These are phyloP conservation scores for Cassiopea xamachana DNA, from an alignment of 30 jellyfish, hydroid and myxozoan species.

Conservation along the genomic window DNA sequence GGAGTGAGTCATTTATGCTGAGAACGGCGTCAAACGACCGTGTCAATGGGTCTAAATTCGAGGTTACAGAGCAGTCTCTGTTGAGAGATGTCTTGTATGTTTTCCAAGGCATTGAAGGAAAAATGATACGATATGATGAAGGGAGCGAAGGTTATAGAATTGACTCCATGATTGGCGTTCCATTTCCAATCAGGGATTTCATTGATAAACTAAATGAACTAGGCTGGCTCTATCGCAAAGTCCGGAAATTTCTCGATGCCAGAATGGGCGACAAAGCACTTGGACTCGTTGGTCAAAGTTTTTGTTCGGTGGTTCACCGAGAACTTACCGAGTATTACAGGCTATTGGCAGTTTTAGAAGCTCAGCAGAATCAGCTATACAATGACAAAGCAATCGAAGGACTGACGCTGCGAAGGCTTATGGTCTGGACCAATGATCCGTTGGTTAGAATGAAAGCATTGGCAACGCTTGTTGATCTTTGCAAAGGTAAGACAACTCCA, in stretches of 20 bases:
- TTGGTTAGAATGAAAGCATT: slow-evolving; percentile 92
- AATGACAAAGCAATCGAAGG: slow-evolving; percentile 54
- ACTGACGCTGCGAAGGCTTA: slow-evolving; percentile 89
- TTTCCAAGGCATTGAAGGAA: slow-evolving; percentile 99
- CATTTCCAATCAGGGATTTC: slow-evolving; percentile 93
- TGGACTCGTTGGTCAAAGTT: slow-evolving; percentile 98
- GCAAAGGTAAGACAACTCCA: slow-evolving; percentile 96
- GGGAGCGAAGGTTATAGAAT: slow-evolving; percentile 87
- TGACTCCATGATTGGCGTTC: slow-evolving; percentile 87
- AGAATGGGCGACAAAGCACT: slow-evolving; percentile 95
- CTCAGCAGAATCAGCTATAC: slow-evolving; percentile 84
- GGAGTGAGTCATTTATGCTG: slow-evolving; percentile 71
- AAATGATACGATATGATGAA: slow-evolving; percentile 82
- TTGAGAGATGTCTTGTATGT: slow-evolving; percentile 91
- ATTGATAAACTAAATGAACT: slow-evolving; percentile 88
- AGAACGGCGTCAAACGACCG: slow-evolving; percentile 67
- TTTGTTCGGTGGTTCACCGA: slow-evolving; percentile 94
- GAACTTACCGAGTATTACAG: slow-evolving; percentile 94
- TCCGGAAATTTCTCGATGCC: slow-evolving; percentile 85
- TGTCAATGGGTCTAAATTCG: slow-evolving; percentile 85
- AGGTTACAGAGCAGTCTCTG: slow-evolving; percentile 90
- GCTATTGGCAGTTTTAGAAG: slow-evolving; percentile 95
- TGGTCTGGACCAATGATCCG: slow-evolving; percentile 99
- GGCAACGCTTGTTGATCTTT: slow-evolving; percentile 93
- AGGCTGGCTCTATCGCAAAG: slow-evolving; percentile 96